Percentiles rank a stretch among this genome's conserved stretches.
Evolutionary conservation across 30 jellyfish, hydroid and myxozoan species (phyloP).

Genomic region (Clytia hemisphaerica): DNA sequence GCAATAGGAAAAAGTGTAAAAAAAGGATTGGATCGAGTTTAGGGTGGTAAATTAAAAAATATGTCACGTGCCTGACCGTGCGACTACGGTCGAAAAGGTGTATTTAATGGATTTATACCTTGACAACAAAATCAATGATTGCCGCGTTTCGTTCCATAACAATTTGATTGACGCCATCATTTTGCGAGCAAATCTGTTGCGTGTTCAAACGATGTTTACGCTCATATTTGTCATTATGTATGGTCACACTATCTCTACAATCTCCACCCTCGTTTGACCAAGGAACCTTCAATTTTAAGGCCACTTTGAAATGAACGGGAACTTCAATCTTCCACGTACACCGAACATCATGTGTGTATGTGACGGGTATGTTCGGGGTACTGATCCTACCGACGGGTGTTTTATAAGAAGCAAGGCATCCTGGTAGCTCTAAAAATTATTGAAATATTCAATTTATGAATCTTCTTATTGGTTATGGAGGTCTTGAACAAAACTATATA

Average conservation of each 20-base stretch:
- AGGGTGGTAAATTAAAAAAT: background rate
- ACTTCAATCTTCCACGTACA: constrained; percentile 61
- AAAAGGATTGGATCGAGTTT: background rate
- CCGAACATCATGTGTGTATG: constrained; percentile 36
- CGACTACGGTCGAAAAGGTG: background rate
- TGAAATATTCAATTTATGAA: no score
- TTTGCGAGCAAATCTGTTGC: constrained; percentile 47
- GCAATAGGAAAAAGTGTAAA: background rate
- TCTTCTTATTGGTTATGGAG: no score
- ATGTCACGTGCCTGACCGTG: background rate
- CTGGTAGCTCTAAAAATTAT: constrained; percentile 48
- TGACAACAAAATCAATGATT: constrained; percentile 50
- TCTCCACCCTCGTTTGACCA: constrained; percentile 44
- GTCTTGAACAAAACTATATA: no score
- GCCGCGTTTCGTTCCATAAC: constrained; percentile 44
- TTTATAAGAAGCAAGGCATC: constrained; percentile 45
- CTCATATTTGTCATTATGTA: background rate
- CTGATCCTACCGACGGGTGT: constrained; percentile 44
- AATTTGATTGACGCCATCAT: constrained; percentile 46
- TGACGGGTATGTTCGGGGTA: constrained; percentile 61
- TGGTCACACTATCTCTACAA: constrained; percentile 40
- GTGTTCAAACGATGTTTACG: constrained; percentile 11
- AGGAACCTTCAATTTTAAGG: constrained; percentile 44
- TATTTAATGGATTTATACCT: background rate
- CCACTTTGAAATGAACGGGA: constrained; percentile 27